Conservation (phyloP, 1,140 invertebrate genomes). For the Ctenoplectra terminalis region DNA sequence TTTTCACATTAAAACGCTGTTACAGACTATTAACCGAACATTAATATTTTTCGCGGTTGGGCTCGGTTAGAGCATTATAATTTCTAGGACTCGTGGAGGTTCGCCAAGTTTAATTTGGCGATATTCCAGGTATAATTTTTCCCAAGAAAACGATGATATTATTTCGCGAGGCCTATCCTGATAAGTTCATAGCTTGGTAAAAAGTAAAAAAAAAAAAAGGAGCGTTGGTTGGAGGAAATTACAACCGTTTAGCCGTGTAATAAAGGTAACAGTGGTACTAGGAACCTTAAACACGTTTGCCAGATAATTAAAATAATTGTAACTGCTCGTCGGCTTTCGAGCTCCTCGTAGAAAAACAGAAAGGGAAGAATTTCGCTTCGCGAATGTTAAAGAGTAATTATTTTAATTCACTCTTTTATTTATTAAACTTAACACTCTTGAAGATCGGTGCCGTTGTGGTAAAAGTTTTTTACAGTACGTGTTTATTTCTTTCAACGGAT, state of each 20-base stretch:
- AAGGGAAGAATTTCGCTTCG: background rate
- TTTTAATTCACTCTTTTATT: too few relatives aligned
- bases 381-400: background rate
- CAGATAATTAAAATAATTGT: background rate
- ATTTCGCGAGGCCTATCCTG: conserved; percentile 1
- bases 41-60: conserved; percentile 2
- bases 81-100: conserved; percentile 1
- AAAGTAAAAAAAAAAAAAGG: background rate
- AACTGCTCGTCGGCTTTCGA: background rate
- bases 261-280: background rate
- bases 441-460: too few relatives aligned
- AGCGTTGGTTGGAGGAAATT: background rate
- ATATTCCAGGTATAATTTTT: conserved; percentile 21
- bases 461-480: too few relatives aligned
- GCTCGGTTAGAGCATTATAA: background rate
- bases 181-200: conserved; percentile 17
- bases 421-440: too few relatives aligned
- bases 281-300: background rate
- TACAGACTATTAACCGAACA: background rate
- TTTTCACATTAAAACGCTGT: background rate
- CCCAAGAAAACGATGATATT: conserved; percentile 19
- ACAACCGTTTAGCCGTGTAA: background rate
- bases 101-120: conserved; percentile 45
- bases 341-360: background rate
- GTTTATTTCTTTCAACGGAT: too few relatives aligned